Conservation (phyloP, 2,888 invertebrate species). For the Vesta saturnalis region DNA sequence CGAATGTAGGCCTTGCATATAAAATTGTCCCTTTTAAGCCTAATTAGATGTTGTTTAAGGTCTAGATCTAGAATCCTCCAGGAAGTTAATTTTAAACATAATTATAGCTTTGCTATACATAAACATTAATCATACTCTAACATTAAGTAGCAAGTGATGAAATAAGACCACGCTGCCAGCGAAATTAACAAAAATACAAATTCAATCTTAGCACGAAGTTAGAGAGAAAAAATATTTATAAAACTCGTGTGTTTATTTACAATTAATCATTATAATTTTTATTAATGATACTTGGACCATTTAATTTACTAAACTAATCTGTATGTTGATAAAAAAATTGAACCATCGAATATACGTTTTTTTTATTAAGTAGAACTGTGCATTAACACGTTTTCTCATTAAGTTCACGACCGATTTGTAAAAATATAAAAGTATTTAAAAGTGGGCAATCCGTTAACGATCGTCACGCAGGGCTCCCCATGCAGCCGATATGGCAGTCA, state of each 20-base stretch:
- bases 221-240: background rate
- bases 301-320: background rate
- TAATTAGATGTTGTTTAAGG: no score
- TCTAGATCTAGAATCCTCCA: background rate
- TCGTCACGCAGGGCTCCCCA: constrained; percentile 50
- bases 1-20: no score
- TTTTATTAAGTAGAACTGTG: background rate
- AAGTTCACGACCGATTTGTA: constrained; percentile 29
- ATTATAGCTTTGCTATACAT: constrained; percentile 1
- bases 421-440: constrained; percentile 33
- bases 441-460: constrained; percentile 47
- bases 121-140: constrained; percentile 9
- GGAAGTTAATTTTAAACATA: background rate
- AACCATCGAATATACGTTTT: background rate
- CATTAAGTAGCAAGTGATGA: constrained; percentile 13
- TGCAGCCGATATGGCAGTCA: constrained; percentile 50
- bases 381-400: constrained; percentile 23
- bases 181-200: background rate
- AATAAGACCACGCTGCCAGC: background rate
- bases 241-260: background rate
- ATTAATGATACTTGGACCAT: background rate
- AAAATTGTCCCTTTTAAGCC: background rate
- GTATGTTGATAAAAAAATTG: background rate
- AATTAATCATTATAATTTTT: background rate
- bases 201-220: background rate